Percentiles rank a stretch among this genome's conserved stretches.
Evolutionary conservation across 2,797 vertebrate genomes (phyloP).

Genomic region (Xyrichtys novacula): DNA sequence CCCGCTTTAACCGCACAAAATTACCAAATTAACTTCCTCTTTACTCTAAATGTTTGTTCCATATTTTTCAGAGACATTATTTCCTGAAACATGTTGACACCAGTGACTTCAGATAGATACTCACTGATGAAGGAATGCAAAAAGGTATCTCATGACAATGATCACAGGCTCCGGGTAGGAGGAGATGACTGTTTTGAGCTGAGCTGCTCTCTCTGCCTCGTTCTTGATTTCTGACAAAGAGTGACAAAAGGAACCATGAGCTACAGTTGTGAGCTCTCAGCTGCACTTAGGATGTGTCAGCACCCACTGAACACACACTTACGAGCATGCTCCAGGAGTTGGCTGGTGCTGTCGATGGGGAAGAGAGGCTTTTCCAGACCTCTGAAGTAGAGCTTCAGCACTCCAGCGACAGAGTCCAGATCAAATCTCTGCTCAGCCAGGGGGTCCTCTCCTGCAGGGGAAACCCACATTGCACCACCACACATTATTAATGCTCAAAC

Average conservation of each 20-base stretch:
- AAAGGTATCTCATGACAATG: slow-evolving; percentile 92
- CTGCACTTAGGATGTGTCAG: slow-evolving; percentile 4
- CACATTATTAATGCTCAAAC: slow-evolving; percentile 66
- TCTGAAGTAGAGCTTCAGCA: slow-evolving; percentile 92
- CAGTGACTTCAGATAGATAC: slow-evolving; percentile 56
- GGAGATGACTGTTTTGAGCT: slow-evolving; percentile 81
- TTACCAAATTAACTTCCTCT: neutral
- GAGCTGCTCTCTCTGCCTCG: slow-evolving; percentile 78
- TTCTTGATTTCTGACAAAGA: slow-evolving; percentile 85
- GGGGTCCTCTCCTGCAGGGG: slow-evolving; percentile 88
- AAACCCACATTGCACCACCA: slow-evolving; percentile 61
- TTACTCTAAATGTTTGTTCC: neutral
- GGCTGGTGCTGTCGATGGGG: slow-evolving; percentile 82
- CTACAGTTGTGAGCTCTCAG: neutral
- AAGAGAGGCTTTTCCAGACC: slow-evolving; percentile 88
- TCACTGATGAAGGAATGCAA: slow-evolving; percentile 94
- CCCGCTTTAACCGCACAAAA: neutral
- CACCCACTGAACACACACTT: slow-evolving; percentile 49
- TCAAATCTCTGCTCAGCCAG: slow-evolving; percentile 81
- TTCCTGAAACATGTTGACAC: neutral
- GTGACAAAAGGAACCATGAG: slow-evolving; percentile 15
- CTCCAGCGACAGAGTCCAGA: slow-evolving; percentile 91
- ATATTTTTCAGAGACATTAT: neutral
- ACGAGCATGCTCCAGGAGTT: slow-evolving; percentile 86
- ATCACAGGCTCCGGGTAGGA: slow-evolving; percentile 79